Base-by-base conservation (phyloP, 2,113 vertebrate genomes). In the Lophochroa leadbeateri region DNA sequence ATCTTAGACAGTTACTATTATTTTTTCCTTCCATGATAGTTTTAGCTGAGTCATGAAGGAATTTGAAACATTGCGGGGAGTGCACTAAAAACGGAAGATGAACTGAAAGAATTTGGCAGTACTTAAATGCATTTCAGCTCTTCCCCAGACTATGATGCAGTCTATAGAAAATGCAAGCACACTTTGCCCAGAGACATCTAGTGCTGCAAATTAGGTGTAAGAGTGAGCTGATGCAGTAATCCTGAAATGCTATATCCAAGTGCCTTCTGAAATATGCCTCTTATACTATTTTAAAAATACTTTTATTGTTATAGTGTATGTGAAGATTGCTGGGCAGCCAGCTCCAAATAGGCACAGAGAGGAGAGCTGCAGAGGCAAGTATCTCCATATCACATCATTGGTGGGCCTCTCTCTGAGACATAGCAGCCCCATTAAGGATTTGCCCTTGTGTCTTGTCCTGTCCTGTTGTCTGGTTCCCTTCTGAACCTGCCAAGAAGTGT, bases 31-130 rank as follows among this genome's bases (percentile, higher is more conserved):
- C 83, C 77, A 61, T 82, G 69, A 65, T 33, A 67, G 31, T 79
- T 95, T 95, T 89, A 95, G 90, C 94, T 97, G 94, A 94, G 94
- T 96, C 92, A 87, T 82, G 53, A 88, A 87, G 69, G 91, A 80
- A 89, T 92, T 77, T 69, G 75, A 91, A 95, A 82, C 67, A 58
- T 49, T 79, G 53, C 65, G 74, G 89, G 47, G 81, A 87, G 69
- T 60, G 74, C 81, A 90, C 86, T 96, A 92, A 92, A 96, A 96
- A 58, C 74, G 92, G 92, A 74, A 76, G 83, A 91, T 77, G 83
- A 94, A 65, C 88, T 91, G 58, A 88, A 94, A 91, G 78, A 58
- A 50, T 76, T 77, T 94, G 77, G 88, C 91, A 89, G 49, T 76
- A 86, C 91, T 94, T 87, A 91, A 86, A 64, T 89, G 83, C 65